These are phyloP conservation scores for Liopterus haemorrhoidalis DNA, from an alignment of 2,888 invertebrate genomes.

Conservation along the genomic window DNA sequence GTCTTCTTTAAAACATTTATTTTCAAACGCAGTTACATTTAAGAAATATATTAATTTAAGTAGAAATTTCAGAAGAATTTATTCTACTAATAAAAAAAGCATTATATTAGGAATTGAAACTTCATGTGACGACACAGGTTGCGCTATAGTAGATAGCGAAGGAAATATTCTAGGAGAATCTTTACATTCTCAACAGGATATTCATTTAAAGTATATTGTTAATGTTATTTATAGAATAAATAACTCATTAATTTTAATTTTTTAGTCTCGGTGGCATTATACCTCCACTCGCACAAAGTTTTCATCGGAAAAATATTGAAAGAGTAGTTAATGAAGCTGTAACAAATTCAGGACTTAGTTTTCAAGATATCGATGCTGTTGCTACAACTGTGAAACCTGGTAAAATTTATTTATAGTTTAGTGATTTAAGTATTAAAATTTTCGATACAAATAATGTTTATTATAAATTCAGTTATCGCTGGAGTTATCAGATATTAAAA, in stretches of 20 bases:
- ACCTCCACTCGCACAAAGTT: conserved; percentile 74
- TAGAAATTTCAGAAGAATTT: too few relatives aligned
- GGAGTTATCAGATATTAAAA: too few relatives aligned
- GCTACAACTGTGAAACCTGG: conserved; percentile 88
- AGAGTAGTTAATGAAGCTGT: conserved; percentile 64
- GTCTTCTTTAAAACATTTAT: too few relatives aligned
- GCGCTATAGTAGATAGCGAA: conserved; percentile 71
- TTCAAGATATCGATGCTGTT: conserved; percentile 73
- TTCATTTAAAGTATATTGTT: conserved; percentile 61
- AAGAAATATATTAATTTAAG: too few relatives aligned
- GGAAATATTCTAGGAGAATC: conserved; percentile 75
- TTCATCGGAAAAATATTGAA: conserved; percentile 76
- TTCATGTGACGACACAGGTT: conserved; percentile 96
- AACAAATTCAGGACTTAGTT: conserved; percentile 51
- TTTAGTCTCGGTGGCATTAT: conserved; percentile 80
- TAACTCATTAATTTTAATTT: conserved; percentile 25
- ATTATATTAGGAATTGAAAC: conserved; percentile 88
- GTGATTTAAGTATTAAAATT: not conserved
- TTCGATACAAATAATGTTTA: not conserved
- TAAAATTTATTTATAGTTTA: conserved; percentile 30
- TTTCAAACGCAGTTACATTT: too few relatives aligned
- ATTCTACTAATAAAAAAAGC: conserved; percentile 4
- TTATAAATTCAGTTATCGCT: too few relatives aligned
- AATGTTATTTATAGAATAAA: conserved; percentile 2
- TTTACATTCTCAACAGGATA: conserved; percentile 70